These are phyloP conservation scores for Synergus itoensis DNA, from an alignment of 2,888 invertebrate species.

Conservation along the genomic window DNA sequence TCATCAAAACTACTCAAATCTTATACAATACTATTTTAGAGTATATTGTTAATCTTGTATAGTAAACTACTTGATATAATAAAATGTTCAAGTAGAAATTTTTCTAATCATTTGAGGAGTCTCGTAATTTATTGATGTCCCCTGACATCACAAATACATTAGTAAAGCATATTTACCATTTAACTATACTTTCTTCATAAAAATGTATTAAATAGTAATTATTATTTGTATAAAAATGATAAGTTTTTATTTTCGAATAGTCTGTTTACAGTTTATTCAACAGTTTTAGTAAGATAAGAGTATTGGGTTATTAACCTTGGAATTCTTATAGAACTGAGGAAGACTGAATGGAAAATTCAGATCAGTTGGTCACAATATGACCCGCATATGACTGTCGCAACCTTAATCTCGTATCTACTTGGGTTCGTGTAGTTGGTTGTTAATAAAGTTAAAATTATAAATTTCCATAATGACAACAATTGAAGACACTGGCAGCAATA, in stretches of 20 bases:
- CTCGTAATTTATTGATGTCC: no score
- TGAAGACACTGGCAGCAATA: neutral
- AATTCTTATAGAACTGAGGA: neutral
- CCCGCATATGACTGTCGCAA: neutral
- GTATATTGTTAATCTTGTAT: slow-evolving; percentile 1
- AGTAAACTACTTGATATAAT: neutral
- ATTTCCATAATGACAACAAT: slow-evolving; percentile 14
- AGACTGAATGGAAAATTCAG: neutral
- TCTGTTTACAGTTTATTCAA: neutral
- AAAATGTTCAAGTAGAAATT: neutral
- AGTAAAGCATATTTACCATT: neutral
- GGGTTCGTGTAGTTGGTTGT: neutral
- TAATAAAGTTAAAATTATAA: neutral
- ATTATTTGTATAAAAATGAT: no score
- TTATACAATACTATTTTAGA: neutral
- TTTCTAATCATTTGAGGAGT: neutral
- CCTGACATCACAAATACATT: neutral
- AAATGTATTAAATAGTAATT: no score
- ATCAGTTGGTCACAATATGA: neutral
- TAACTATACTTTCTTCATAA: neutral
- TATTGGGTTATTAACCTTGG: neutral
- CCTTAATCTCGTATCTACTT: no score
- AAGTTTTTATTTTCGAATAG: no score
- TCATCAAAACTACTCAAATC: neutral
- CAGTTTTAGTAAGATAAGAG: neutral